Conservation (phyloP, 2,888 invertebrate genomes). For the Spisula subtruncata region DNA sequence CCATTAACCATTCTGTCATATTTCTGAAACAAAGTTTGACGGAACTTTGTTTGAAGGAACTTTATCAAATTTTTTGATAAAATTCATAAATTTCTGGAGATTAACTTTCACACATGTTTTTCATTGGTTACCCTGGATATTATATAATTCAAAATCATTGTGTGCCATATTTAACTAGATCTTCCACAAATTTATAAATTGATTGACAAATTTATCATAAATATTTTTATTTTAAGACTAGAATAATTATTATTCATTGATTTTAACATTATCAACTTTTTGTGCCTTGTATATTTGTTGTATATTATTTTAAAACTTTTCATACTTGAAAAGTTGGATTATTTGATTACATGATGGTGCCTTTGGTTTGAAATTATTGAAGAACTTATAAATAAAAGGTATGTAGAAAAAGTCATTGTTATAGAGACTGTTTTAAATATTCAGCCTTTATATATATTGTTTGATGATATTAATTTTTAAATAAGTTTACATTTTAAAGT, state of each 20-base stretch:
- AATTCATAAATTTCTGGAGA: not conserved
- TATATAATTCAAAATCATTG: not conserved
- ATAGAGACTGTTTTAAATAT: not conserved
- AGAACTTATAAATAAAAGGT: not conserved
- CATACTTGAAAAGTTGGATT: not conserved
- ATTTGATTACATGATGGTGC: not conserved
- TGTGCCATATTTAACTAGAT: not conserved
- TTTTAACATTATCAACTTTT: not conserved
- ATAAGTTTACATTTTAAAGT: too few species aligned
- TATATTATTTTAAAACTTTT: not conserved
- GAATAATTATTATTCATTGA: not conserved
- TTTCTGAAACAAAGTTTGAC: not conserved
- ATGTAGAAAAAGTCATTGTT: not conserved
- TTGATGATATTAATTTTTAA: not conserved
- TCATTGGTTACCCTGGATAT: not conserved
- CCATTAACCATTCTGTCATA: not conserved
- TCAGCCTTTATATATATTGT: not conserved
- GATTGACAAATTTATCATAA: not conserved
- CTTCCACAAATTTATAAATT: not conserved
- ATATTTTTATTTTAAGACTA: not conserved
- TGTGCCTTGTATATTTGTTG: not conserved
- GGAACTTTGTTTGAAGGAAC: not conserved
- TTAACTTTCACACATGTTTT: not conserved
- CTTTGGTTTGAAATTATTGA: not conserved
- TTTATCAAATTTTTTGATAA: slow-evolving; percentile 20